Evolutionary conservation across 2,888 invertebrate species (phyloP), one percentile per base, ranked within the genome.

Genomic region (Lycocerus yunnanus): DNA sequence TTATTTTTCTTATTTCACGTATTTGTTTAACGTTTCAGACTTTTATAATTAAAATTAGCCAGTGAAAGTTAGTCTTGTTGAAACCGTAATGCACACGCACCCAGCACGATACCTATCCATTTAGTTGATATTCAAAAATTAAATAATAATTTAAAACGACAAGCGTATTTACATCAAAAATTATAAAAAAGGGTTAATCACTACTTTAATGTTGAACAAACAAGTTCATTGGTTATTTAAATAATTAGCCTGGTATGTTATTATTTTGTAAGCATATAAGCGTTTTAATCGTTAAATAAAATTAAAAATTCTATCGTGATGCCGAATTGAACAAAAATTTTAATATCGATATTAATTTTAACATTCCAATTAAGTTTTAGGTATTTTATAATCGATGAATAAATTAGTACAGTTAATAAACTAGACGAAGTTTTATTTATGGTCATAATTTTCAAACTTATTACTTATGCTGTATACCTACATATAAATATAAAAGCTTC

Each of bases 1-100:
- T 80, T 79, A 72, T 78, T 69, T 73, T 43, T 58, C 27, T 18
- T 15, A 43, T 66, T 15, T 65, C 66, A 14, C 15, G 20, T 72
- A 68, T 72, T 72, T 72, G 20, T 24, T 58, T 68, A 72, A n/a
- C n/a, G 43, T 43, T 43, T 43, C n/a, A 43, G 43, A 43, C 43
- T 43, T 43, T 43, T 13, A 43, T 43, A 43, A 43, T 43, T 43
- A n/a, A 43, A 43, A 43, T 43, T 43, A 43, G n/a, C n/a, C n/a
- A n/a, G 43, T n/a, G n/a, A 43, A 43, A 43, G 43, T 43, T 43
- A 13, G n/a, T 43, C 43, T 43, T 8, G 43, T n/a, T 43, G 43
- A 43, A 43, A 43, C n/a, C n/a, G 43, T 43, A 43, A 43, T 43
- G 43, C 43, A 43, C 43, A 43, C 43, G 43, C 43, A 43, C 43